phyloP scores from a whole-genome alignment of 2,113 vertebrate genomes.

The Plecturocebus donacophilus region DNA sequence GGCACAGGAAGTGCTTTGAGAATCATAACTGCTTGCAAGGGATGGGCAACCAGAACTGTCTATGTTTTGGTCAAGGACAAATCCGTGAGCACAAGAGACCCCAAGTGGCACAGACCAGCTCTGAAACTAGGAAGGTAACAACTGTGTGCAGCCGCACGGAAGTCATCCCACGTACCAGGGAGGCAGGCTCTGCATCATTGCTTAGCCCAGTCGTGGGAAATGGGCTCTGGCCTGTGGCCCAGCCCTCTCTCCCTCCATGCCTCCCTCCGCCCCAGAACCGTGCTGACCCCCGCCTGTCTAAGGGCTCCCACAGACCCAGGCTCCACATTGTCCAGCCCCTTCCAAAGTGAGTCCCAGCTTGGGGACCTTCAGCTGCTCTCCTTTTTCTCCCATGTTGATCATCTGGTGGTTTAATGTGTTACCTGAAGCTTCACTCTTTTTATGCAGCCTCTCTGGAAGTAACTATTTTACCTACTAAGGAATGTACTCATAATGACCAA shows the following conservation, averaged over 20 bases:
- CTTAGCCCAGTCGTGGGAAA: neutral
- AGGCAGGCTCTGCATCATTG: accelerated
- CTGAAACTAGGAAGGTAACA: neutral
- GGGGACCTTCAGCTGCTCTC: neutral
- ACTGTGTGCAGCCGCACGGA: accelerated
- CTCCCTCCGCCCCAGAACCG: neutral
- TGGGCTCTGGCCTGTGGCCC: neutral
- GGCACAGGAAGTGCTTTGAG: neutral
- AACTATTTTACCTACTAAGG: neutral
- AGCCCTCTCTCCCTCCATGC: neutral
- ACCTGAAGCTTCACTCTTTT: neutral
- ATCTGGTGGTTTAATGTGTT: neutral
- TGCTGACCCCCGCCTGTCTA: neutral
- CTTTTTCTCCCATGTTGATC: neutral
- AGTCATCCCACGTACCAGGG: neutral
- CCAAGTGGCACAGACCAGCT: accelerated
- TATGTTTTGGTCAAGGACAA: neutral
- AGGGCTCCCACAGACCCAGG: neutral
- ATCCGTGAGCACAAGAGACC: neutral
- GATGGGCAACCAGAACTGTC: accelerated
- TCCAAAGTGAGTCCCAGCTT: neutral
- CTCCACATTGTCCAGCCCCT: neutral
- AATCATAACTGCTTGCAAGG: neutral
- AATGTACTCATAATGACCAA: neutral
- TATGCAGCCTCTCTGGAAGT: neutral